Conservation (phyloP, 2,113 vertebrate species). For the Catharus minimus region DNA sequence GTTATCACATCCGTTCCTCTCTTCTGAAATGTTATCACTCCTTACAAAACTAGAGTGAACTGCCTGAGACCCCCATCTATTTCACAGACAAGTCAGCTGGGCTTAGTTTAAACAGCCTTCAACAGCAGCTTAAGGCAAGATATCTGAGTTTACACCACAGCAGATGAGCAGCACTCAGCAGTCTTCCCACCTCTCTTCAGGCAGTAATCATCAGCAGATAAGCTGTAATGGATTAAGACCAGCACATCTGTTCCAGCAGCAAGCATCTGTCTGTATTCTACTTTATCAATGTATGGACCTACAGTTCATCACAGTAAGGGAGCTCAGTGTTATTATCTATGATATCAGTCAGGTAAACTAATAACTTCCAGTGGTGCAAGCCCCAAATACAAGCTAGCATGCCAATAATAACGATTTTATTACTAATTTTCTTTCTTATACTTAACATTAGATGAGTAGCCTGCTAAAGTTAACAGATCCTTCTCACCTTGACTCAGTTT, state of each 20-base stretch:
- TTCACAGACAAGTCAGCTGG: not conserved
- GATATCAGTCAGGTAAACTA: not conserved
- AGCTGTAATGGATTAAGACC: not conserved
- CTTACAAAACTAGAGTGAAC: not conserved
- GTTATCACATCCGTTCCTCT: not conserved
- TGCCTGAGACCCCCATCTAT: not conserved
- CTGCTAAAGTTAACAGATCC: not conserved
- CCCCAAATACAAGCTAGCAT: not conserved
- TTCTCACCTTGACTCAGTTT: not conserved
- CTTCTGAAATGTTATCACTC: not conserved
- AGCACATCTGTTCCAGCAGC: not conserved
- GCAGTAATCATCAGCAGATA: not conserved
- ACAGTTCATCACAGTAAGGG: not conserved
- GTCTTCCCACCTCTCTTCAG: not conserved
- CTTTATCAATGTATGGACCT: not conserved
- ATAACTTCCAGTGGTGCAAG: not conserved
- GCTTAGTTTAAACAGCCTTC: constrained; percentile 6
- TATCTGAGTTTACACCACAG: not conserved
- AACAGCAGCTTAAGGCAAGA: not conserved
- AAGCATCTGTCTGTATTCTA: not conserved
- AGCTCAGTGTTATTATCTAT: not conserved
- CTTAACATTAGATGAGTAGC: not conserved
- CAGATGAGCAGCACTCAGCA: not conserved
- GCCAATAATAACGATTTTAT: not conserved
- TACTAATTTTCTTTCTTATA: not conserved